Base-by-base conservation (phyloP, 2,113 vertebrate genomes). In the Psephotus haematonotus region DNA sequence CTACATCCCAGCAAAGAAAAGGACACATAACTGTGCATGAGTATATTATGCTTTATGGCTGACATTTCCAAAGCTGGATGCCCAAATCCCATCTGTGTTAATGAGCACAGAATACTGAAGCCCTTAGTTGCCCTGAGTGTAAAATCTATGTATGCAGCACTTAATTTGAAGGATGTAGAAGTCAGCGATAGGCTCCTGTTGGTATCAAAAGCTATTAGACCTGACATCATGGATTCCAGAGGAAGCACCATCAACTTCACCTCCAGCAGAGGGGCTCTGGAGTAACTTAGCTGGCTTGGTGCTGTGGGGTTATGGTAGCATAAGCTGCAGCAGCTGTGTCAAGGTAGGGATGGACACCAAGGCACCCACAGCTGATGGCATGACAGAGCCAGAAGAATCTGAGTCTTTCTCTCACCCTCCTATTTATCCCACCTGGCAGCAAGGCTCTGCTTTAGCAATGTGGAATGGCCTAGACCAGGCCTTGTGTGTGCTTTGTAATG, bases 401-500 rank as follows among this genome's bases (percentile, higher is more conserved):
- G 3, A 16, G 16, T 41, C 67, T 17, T 65, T 74, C 23, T 7
- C 15, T 12, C n/a, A 12, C 16, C 10, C 19, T 74, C 31, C 28
- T 69, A 12, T 79, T 81, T 31, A 53, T 9, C 43, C 23, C 41
- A 44, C 29, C 20, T 47, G 55, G 67, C 55, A 90, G 70, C 46
- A 35, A 74, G 37, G 65, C 41, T 70, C 11, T 33, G 37, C 49
- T 77, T 75, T 27, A 67, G 50, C 41, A 22, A 11, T 20, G 16
- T 29, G n/a, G 17, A 13, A 4, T 35, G n/a, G 50, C 33, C 75
- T n/a, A 2, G 16, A 1, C 7, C 28, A 35, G 75, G 67, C 55
- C 23, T 20, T 35, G 41, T 12, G 46, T 11, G 0, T 57, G 46
- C 55, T 63, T 31, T 24, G n/a, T 47, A 31, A 24, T 1, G 0